Percentiles rank a stretch among this genome's conserved stretches.
Conservation (phyloP, 2,797 vertebrate genomes). For the Anolis apletophallus region DNA sequence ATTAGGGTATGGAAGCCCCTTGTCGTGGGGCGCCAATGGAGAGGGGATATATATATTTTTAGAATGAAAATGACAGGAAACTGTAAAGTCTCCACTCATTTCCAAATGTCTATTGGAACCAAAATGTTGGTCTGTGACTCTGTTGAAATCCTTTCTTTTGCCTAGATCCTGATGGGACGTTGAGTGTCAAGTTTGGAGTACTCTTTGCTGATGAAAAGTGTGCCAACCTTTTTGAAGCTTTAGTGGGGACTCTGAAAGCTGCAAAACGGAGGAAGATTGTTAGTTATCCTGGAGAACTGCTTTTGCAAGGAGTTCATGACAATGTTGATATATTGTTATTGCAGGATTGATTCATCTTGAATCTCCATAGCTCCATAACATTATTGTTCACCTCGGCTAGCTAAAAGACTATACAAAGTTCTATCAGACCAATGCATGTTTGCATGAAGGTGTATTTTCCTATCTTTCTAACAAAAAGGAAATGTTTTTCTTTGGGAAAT, state of each 20-base stretch:
- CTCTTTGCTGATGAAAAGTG: conserved; percentile 93
- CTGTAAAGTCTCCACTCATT: not conserved
- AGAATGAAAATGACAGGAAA: no score
- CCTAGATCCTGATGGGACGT: conserved; percentile 88
- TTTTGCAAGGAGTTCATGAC: conserved; percentile 96
- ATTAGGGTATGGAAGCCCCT: no score
- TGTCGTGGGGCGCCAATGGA: no score
- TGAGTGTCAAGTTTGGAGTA: conserved; percentile 92
- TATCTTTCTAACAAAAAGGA: conserved; percentile 72
- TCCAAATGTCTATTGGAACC: not conserved
- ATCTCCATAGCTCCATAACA: conserved; percentile 31
- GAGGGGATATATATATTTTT: no score
- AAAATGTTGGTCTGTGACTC: not conserved
- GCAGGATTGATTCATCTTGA: conserved; percentile 71
- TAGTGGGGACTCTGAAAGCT: conserved; percentile 94
- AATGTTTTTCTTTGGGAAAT: conserved; percentile 65
- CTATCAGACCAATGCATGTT: conserved; percentile 57
- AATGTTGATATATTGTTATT: conserved; percentile 89
- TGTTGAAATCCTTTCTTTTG: conserved; percentile 40
- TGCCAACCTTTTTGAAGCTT: conserved; percentile 97
- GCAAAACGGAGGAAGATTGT: conserved; percentile 90
- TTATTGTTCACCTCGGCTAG: conserved; percentile 47
- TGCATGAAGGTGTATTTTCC: conserved; percentile 71
- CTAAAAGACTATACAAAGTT: conserved; percentile 55
- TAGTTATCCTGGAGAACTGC: conserved; percentile 87